These are phyloP conservation scores for Epinephelus coioides DNA, from an alignment of 2,797 vertebrate species.

Conservation along the genomic window DNA sequence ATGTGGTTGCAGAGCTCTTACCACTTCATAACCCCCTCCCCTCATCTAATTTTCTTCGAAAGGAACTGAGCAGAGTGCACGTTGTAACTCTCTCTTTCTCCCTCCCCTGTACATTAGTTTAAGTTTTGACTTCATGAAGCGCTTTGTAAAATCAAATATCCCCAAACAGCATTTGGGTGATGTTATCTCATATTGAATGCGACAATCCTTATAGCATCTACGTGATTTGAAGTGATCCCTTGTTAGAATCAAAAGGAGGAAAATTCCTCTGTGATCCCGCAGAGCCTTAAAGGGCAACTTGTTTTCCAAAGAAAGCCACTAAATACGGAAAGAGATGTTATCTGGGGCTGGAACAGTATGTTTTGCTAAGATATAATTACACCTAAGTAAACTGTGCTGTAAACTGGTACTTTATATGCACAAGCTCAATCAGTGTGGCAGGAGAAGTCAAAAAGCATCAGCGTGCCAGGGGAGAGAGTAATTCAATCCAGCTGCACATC, in stretches of 20 bases:
- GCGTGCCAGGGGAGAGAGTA: background rate
- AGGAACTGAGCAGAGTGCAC: slow-evolving; percentile 36
- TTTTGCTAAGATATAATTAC: background rate
- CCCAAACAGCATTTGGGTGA: background rate
- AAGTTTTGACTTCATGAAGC: background rate
- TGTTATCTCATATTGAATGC: background rate
- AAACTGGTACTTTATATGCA: background rate
- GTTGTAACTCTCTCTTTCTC: slow-evolving; percentile 5
- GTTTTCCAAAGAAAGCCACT: background rate
- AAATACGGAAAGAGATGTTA: slow-evolving; percentile 32
- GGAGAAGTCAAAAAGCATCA: slow-evolving; percentile 6
- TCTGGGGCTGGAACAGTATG: background rate
- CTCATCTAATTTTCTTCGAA: slow-evolving; percentile 28
- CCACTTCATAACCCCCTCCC: slow-evolving; percentile 48
- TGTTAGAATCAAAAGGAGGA: background rate
- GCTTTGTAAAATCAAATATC: slow-evolving; percentile 19
- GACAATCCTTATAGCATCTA: slow-evolving; percentile 2
- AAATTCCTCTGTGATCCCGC: background rate
- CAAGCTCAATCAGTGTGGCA: background rate
- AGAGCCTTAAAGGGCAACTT: background rate
- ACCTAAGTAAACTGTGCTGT: slow-evolving; percentile 4
- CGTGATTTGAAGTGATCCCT: background rate
- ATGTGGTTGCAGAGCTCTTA: slow-evolving; percentile 29
- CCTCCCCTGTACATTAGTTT: background rate
- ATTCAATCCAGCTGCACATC: background rate